Evolutionary conservation across 1,140 invertebrate species (phyloP), one percentile per base, ranked within the genome.

Genomic region (Musca vetustissima): DNA sequence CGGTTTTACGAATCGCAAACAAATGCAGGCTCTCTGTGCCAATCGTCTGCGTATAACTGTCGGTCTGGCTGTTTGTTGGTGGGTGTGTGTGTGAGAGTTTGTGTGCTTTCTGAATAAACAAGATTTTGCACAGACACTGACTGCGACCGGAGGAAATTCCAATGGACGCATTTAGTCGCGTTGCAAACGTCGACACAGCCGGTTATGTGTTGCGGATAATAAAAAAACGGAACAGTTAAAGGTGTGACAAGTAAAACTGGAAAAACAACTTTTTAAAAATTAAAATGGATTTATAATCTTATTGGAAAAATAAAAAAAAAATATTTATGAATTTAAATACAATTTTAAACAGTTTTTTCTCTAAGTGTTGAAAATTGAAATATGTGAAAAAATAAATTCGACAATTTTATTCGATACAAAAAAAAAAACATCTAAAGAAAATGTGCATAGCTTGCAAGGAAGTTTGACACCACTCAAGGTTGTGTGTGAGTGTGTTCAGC

Each of bases 141-240:
- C 11, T 43, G 36, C 36, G 22, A 59, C 57, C 36, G 11, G 36
- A 43, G 28, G 15, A 61, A 61, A 61, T 61, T 61, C 57, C 57
- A 36, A 61, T 61, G 28, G 57, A 19, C 57, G 57, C 57, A 61
- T 61, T 61, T 21, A 61, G 57, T 61, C 57, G 57, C 57, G 57
- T 61, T 61, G 57, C 57, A 61, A 61, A 61, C 25, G 57, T 61
- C n/a, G 57, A 61, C 57, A 61, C 28, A 61, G 19, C 57, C 57
- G 57, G 57, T 61, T 24, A 32, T 61, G 57, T 61, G 8, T 19
- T 17, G 28, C 57, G 57, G 57, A 61, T 21, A 8, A 52, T 52
- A 43, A 9, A n/a, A n/a, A n/a, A 43, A 43, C 36, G 36, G 36
- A 7, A 43, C 6, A 43, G 36, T 28, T 8, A n/a, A n/a, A n/a